Percentiles rank a stretch among this genome's conserved stretches.
Conservation (phyloP, 1,140 invertebrate genomes). For the Tyrophagus putrescentiae region DNA sequence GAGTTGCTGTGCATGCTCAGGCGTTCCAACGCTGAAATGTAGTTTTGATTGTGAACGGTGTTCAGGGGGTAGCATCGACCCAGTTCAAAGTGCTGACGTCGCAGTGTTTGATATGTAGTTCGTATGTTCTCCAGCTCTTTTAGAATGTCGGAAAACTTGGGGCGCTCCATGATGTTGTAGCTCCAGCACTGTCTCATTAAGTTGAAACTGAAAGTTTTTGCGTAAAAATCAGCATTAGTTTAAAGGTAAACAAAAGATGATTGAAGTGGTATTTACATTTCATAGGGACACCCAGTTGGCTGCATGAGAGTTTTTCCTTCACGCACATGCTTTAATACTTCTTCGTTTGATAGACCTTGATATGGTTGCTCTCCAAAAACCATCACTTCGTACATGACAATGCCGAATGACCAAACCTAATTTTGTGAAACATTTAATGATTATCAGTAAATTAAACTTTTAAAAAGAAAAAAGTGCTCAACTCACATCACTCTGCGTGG, state of each 20-base stretch:
- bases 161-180: conserved; percentile 52
- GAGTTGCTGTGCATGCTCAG: too few relatives aligned
- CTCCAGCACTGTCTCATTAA: conserved; percentile 65
- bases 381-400: conserved; percentile 90
- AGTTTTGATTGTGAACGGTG: conserved; percentile 18
- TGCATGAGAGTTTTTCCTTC: conserved; percentile 46
- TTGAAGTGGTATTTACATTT: conserved; percentile 53
- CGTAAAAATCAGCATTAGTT: background rate
- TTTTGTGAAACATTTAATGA: conserved; percentile 8
- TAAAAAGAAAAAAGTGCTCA: background rate
- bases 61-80: background rate
- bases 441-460: background rate
- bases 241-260: too few relatives aligned
- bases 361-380: conserved; percentile 90
- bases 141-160: conserved; percentile 43
- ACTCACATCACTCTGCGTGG: conserved; percentile 64
- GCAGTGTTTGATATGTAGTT: background rate
- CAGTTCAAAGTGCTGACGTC: background rate
- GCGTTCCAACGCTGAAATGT: conserved; percentile 9
- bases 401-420: conserved; percentile 59
- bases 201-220: background rate
- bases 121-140: background rate
- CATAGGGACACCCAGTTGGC: conserved; percentile 62
- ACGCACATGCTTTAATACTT: conserved; percentile 47
- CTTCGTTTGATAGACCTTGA: conserved; percentile 60